phyloP scores from a whole-genome alignment of 2,113 vertebrate genomes.

The Acanthisitta chloris region DNA sequence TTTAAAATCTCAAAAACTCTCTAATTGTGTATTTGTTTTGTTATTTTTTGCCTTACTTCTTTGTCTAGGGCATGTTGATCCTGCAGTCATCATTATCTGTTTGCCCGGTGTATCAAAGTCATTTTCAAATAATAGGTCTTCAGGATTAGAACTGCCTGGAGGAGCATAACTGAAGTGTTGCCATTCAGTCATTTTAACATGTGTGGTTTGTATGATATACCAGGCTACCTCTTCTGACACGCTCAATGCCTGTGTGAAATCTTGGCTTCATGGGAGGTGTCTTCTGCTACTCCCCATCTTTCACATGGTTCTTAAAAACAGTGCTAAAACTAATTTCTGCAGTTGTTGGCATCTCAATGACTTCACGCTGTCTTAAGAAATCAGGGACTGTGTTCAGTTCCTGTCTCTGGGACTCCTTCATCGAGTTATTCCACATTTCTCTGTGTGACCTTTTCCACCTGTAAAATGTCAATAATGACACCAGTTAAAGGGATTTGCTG shows the following conservation, averaged over 20 bases:
- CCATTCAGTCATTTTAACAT: neutral
- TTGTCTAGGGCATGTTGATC: neutral
- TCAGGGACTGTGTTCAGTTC: neutral
- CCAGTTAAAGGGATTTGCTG: neutral
- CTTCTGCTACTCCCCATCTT: neutral
- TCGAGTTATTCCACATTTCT: neutral
- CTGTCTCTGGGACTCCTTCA: neutral
- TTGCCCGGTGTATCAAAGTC: neutral
- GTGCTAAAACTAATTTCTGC: neutral
- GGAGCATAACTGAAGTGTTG: neutral
- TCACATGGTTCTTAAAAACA: neutral
- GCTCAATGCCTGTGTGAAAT: neutral
- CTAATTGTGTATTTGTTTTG: neutral
- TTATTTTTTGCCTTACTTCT: neutral
- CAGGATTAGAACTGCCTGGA: neutral
- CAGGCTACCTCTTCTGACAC: neutral
- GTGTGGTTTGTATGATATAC: accelerated
- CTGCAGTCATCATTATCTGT: neutral
- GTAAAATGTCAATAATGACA: neutral
- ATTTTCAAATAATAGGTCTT: neutral
- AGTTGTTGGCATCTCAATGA: neutral
- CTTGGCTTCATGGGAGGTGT: neutral
- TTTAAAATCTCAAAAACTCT: neutral
- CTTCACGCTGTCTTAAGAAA: neutral
- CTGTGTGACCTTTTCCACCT: neutral